Conservation (phyloP, 2,113 vertebrate genomes). For the Pelmatolapia mariae region DNA sequence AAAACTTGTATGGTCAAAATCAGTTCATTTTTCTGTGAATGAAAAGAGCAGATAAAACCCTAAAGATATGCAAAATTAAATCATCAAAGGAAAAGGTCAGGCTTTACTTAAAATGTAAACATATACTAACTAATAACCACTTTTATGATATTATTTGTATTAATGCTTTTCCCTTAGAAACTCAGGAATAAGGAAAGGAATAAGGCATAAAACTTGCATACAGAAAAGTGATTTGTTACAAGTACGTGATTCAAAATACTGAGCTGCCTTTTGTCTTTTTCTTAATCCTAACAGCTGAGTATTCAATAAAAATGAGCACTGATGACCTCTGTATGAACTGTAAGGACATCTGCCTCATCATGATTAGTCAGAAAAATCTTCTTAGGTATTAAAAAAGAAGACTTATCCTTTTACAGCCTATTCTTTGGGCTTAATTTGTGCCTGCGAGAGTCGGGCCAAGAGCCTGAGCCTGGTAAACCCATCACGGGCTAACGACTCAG, state of each 20-base stretch:
- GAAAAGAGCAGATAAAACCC: neutral
- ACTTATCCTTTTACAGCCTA: neutral
- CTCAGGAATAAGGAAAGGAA: neutral
- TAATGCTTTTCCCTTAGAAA: neutral
- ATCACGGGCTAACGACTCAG: neutral
- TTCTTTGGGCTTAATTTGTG: slow-evolving; percentile 3
- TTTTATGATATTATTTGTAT: neutral
- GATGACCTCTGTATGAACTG: neutral
- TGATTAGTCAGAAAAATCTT: neutral
- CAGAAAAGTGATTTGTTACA: neutral
- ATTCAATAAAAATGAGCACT: neutral
- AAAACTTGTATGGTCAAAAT: neutral
- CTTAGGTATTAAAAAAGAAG: neutral
- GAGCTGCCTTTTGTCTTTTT: neutral
- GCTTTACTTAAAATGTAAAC: neutral
- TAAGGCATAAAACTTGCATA: neutral
- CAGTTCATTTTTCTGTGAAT: neutral
- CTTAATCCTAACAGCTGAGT: neutral
- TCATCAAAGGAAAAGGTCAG: neutral
- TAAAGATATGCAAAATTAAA: neutral
- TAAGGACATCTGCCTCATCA: neutral
- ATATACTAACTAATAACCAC: neutral
- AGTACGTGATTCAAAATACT: neutral
- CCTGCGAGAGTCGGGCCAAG: neutral
- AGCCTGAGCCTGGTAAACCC: slow-evolving; percentile 6